These are phyloP conservation scores for Polyommatus icarus DNA, from an alignment of 2,888 invertebrate species.

Conservation along the genomic window DNA sequence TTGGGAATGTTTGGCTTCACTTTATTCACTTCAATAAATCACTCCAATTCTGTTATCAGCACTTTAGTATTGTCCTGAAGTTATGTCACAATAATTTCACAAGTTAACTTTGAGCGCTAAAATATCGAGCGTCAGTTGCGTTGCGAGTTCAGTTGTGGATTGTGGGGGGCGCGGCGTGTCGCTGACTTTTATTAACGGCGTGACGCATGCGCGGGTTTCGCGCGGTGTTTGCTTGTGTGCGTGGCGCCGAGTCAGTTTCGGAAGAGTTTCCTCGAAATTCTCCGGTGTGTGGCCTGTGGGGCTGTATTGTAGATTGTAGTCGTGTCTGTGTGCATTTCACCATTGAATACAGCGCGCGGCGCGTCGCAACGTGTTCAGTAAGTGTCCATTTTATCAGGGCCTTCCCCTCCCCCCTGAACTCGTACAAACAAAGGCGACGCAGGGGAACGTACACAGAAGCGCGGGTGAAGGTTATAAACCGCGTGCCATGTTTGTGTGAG, in stretches of 20 bases:
- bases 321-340: conserved; percentile 50
- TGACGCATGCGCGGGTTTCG: conserved; percentile 49
- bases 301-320: conserved; percentile 3
- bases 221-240: conserved; percentile 54
- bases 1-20: conserved; percentile 50
- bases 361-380: conserved; percentile 54
- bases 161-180: conserved; percentile 50
- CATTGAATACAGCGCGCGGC: conserved; percentile 34
- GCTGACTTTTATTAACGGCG: conserved; percentile 49
- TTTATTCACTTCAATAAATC: conserved; percentile 51
- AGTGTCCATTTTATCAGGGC: conserved; percentile 42
- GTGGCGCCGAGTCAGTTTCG: conserved; percentile 50
- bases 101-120: conserved; percentile 51
- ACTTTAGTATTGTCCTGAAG: conserved; percentile 39
- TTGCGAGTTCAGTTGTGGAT: conserved; percentile 52
- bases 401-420: conserved; percentile 47
- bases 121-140: conserved; percentile 58
- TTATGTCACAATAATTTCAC: conserved; percentile 77
- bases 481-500: conserved; percentile 42
- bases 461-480: conserved; percentile 22
- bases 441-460: conserved; percentile 44
- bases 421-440: conserved; percentile 38
- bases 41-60: conserved; percentile 47
- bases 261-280: conserved; percentile 65
- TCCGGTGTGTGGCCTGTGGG: conserved; percentile 41